Base-by-base conservation (phyloP, 2,113 vertebrate genomes). In the Empidonax alnorum region DNA sequence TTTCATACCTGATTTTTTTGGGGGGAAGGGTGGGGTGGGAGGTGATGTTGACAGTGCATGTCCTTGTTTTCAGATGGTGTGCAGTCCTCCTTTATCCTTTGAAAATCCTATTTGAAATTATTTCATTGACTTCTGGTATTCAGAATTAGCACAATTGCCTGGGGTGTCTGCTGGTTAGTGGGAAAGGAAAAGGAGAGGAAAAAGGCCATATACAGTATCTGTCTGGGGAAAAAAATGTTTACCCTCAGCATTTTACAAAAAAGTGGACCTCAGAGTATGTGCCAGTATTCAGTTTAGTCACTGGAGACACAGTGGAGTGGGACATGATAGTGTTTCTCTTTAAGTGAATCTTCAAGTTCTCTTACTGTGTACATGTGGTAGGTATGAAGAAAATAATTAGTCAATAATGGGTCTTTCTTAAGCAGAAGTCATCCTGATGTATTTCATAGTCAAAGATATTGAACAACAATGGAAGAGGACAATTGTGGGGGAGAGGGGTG, bases 401-500 rank as follows among this genome's bases (percentile, higher is more conserved):
- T 25, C 3, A 72, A 21, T 17, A 63, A 23, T 3, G 12, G 84
- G 12, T 3, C 12, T 42, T 85, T 49, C 33, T 62, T 56, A 39
- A 62, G 63, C 47, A 78, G 53, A 42, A 58, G 37, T 17, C 14
- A 84, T 42, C 27, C 30, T 85, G 28, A 18, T 27, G 3, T 23
- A 62, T 93, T 72, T 67, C 7, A 24, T 37, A 69, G 14, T 44
- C 16, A 23, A 77, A 63, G 37, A 50, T 12, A 74, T 3, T 3
- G 2, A 84, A 25, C 20, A 90, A 35, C 23, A 69, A 83, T n/a
- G 19, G 77, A 58, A 46, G 8, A 39, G 5, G 14, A 18, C 68
- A 80, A 55, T 25, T 0, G 37, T 1, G 4, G 6, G 49, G 12
- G 47, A 17, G 46, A 9, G 2, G 22, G 0, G 1, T 4, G 30